Percentiles rank a stretch among this genome's conserved stretches.
Conservation (phyloP, 2,113 vertebrate genomes). For the Eudyptes chrysolophus region DNA sequence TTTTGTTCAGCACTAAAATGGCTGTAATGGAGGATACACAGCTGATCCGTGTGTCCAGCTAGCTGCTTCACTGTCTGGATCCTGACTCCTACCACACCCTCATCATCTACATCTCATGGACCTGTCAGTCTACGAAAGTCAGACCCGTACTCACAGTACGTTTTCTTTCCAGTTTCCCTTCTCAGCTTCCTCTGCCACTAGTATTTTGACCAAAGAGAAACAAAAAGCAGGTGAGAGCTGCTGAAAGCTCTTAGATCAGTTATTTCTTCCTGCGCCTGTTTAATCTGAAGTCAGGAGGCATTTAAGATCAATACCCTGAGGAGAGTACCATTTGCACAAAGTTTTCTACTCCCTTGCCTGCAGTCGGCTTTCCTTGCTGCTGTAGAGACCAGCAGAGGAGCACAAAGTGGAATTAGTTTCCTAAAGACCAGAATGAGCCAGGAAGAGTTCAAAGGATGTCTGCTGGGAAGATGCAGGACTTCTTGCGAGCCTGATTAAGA, state of each 20-base stretch:
- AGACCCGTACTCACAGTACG: accelerated
- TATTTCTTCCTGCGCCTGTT: not conserved
- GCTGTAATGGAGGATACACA: not conserved
- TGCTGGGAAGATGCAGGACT: constrained; percentile 21
- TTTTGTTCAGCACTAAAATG: not conserved
- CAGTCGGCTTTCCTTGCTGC: not conserved
- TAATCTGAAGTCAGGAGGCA: not conserved
- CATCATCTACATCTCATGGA: not conserved
- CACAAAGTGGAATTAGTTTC: not conserved
- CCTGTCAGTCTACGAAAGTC: not conserved
- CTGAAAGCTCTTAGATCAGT: not conserved
- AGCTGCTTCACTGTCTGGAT: not conserved
- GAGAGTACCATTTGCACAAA: not conserved
- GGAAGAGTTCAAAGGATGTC: not conserved
- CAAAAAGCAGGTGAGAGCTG: not conserved
- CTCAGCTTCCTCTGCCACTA: not conserved
- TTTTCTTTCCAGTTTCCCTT: not conserved
- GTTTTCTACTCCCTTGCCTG: not conserved
- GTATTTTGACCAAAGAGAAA: constrained; percentile 13
- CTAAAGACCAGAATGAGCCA: not conserved
- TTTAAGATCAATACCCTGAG: not conserved
- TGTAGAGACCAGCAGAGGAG: not conserved
- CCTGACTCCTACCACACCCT: accelerated
- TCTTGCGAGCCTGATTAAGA: not conserved
- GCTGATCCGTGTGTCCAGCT: accelerated